Conservation (phyloP, 1,140 invertebrate genomes). For the Ceratosolen solmsi region DNA sequence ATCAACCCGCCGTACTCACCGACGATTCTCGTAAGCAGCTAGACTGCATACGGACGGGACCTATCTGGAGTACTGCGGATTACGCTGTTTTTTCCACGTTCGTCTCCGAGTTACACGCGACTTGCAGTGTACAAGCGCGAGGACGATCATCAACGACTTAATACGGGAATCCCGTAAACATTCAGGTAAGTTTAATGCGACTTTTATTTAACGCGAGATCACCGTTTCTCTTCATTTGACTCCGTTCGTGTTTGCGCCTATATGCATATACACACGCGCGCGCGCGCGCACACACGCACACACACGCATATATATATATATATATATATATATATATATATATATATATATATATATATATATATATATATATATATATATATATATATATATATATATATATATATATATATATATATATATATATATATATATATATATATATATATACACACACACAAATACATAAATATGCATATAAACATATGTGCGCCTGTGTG, state of each 20-base stretch:
- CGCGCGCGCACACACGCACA: too few relatives aligned
- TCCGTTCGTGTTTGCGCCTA: too few relatives aligned
- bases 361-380: too few relatives aligned
- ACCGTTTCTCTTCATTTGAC: neutral
- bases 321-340: too few relatives aligned
- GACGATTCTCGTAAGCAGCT: conserved; percentile 3
- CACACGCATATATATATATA: too few relatives aligned
- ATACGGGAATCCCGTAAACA: conserved; percentile 17
- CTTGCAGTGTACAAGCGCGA: neutral
- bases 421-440: neutral
- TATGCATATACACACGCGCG: too few relatives aligned
- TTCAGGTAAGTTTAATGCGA: conserved; percentile 29
- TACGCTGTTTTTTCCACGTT: neutral
- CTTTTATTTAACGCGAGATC: neutral
- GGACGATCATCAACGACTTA: neutral
- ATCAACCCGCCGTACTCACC: conserved; percentile 13
- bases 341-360: too few relatives aligned
- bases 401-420: neutral
- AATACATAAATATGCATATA: too few relatives aligned
- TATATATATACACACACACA: neutral
- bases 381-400: too few relatives aligned
- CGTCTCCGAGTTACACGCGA: neutral
- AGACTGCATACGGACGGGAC: conserved; percentile 4
- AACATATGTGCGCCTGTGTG: too few relatives aligned
- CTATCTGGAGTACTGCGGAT: neutral